Evolutionary conservation across 2,888 invertebrate genomes (phyloP).

Genomic region (Toxonevra muliebris): DNA sequence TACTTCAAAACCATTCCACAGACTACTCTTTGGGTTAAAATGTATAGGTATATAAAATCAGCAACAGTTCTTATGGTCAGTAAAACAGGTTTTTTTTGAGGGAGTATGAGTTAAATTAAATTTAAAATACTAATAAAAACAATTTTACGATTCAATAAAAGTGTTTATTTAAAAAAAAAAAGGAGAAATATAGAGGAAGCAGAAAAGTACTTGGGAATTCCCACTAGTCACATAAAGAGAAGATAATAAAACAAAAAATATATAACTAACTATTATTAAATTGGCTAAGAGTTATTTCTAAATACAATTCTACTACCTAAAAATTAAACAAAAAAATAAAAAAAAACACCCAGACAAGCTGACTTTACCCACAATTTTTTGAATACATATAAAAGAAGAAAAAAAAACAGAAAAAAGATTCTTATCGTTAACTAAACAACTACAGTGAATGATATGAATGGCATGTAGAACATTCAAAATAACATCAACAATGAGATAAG

Average conservation of each 20-base stretch:
- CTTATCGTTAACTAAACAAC: background rate
- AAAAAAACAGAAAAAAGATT: background rate
- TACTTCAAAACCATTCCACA: too few relatives aligned
- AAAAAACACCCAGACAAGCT: too few relatives aligned
- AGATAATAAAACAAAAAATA: too few relatives aligned
- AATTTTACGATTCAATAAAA: constrained; percentile 7
- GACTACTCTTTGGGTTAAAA: too few relatives aligned
- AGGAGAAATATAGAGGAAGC: background rate
- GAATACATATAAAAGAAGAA: background rate
- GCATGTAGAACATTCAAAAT: background rate
- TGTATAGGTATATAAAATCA: too few relatives aligned
- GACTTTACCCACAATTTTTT: background rate
- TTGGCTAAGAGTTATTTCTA: too few relatives aligned
- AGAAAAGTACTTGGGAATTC: background rate
- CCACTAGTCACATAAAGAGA: background rate
- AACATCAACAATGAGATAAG: background rate
- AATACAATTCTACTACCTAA: too few relatives aligned
- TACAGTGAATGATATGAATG: background rate
- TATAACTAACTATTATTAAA: too few relatives aligned
- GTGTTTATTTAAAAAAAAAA: background rate
- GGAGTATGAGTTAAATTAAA: background rate
- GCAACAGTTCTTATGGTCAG: too few relatives aligned
- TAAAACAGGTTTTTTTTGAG: background rate
- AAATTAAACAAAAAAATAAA: too few relatives aligned
- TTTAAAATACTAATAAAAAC: background rate